Conservation (phyloP, 2,113 vertebrate genomes). For the Eurystomus gularis region DNA sequence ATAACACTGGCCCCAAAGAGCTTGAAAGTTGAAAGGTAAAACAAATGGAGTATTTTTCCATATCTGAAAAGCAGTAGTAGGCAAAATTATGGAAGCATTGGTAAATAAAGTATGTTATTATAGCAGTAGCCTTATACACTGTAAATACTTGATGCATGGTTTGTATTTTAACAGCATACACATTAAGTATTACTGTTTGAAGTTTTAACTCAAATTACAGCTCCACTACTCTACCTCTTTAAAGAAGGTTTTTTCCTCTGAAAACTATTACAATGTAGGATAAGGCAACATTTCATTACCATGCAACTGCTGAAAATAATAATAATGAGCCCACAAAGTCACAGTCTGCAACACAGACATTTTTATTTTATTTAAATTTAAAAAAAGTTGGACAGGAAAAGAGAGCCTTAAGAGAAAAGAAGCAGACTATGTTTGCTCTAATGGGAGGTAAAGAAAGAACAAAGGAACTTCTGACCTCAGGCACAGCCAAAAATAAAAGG, state of each 20-base stretch:
- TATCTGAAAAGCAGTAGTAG: neutral
- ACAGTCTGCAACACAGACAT: neutral
- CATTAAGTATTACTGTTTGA: neutral
- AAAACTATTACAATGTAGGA: neutral
- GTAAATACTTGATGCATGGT: neutral
- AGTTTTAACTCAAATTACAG: constrained; percentile 5
- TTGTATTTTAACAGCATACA: neutral
- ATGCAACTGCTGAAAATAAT: constrained; percentile 8
- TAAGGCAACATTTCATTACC: constrained; percentile 32
- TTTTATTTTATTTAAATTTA: constrained; percentile 3
- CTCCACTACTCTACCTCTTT: neutral
- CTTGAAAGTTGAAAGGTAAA: neutral
- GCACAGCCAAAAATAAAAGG: constrained; percentile 55
- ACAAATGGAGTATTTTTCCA: neutral
- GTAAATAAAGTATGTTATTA: neutral
- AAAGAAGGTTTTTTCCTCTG: neutral
- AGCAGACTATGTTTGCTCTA: constrained; percentile 35
- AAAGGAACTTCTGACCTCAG: constrained; percentile 54
- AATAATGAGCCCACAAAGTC: neutral
- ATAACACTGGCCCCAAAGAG: neutral
- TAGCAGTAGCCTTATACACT: neutral
- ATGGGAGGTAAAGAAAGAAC: constrained; percentile 44
- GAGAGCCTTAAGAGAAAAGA: neutral
- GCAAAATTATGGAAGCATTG: neutral
- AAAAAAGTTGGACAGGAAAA: neutral